Percentiles rank a stretch among this genome's conserved stretches.
These are phyloP conservation scores for Megalonaias nervosa DNA, from an alignment of 1,140 invertebrate species.

Conservation along the genomic window DNA sequence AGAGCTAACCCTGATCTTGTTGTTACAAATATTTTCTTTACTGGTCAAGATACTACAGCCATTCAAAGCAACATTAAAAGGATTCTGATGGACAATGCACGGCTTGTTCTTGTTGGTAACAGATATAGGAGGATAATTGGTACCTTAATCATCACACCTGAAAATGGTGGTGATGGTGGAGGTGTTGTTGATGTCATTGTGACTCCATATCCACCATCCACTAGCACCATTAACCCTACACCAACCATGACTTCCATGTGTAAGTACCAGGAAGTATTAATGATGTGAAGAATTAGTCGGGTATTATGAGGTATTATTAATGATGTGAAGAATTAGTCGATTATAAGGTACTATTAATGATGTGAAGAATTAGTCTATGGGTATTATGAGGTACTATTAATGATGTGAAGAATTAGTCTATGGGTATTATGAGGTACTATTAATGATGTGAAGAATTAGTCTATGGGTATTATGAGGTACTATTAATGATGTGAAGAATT, in stretches of 20 bases:
- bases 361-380: too few species aligned
- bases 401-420: too few species aligned
- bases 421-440: too few species aligned
- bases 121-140: conserved; percentile 22
- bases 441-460: too few species aligned
- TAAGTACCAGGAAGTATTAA: too few species aligned
- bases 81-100: conserved; percentile 24
- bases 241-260: neutral
- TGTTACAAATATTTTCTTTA: conserved; percentile 23
- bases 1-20: conserved; percentile 27
- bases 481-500: too few species aligned
- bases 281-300: too few species aligned
- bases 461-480: too few species aligned
- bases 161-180: conserved; percentile 17
- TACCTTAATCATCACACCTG: conserved; percentile 26
- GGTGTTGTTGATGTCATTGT: conserved; percentile 25
- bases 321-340: too few species aligned
- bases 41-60: conserved; percentile 8
- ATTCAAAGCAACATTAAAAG: conserved; percentile 11
- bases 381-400: too few species aligned
- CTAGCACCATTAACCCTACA: conserved; percentile 2
- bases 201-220: conserved; percentile 7
- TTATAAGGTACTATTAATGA: too few species aligned
- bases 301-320: too few species aligned
- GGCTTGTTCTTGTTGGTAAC: conserved; percentile 16